Evolutionary conservation across 2,888 invertebrate species (phyloP), one percentile per base, ranked within the genome.

Genomic region (Ceriagrion tenellum): DNA sequence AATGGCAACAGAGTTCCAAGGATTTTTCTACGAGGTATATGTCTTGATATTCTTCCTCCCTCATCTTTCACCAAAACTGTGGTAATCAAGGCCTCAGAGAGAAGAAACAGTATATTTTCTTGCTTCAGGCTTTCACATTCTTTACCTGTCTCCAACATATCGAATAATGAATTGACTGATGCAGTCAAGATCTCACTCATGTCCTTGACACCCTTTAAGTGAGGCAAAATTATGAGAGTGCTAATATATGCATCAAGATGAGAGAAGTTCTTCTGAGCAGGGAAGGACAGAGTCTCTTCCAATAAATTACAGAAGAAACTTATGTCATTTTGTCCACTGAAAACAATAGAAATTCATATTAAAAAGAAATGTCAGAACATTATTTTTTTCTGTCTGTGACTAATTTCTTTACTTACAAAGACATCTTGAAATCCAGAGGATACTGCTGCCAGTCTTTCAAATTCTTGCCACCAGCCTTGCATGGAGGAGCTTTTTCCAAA

Each of bases 381-480:
- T 16, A 59, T 20, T 69, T 69, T 20, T 26, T 2, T 1, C n/a
- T 18, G 26, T 6, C 69, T n/a, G 18, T 20, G 2, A 26, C 23
- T n/a, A 6, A 12, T 18, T 35, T 1, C 3, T 30, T 35, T 26
- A 81, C 35, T 35, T 16, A 81, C 81, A 16, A 35, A 96, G 97
- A 96, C 30, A 97, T 96, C 96, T 97, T 97, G 95, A 97, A 97
- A 96, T 98, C 98, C 55, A 98, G 96, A 0, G 98, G 97, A 96
- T 98, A 98, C 96, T 97, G 97, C 0, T 97, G 97, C 98, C 98
- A 98, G 35, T 97, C 97, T 95, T 97, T 96, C 18, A 98, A 96
- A 95, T 97, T 97, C 0, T 97, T 97, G 0, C 98, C 98, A 0
- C 98, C 98, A 96, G 97, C 97, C 95, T 97, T 97, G 16, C 97